Conservation (phyloP, 2,888 invertebrate species). For the Drosophila anomelani region DNA sequence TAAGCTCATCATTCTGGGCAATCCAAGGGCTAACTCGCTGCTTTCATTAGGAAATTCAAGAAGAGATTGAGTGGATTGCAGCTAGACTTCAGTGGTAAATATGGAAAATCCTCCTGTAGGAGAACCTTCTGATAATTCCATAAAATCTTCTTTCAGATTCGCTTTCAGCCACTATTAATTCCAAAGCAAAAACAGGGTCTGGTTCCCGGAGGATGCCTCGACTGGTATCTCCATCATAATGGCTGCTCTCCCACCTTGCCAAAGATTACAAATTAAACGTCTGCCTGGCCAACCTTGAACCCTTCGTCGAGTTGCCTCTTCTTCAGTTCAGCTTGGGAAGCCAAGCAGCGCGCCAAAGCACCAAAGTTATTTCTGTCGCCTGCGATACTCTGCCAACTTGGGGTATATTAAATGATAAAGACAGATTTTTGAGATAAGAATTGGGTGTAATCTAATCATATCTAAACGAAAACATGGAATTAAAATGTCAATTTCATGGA, state of each 20-base stretch:
- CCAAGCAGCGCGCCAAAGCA: slow-evolving; percentile 14
- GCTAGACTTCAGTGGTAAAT: neutral
- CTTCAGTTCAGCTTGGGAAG: slow-evolving; percentile 52
- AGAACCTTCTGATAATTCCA: neutral
- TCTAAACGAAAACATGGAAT: neutral
- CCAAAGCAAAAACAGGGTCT: slow-evolving; percentile 9
- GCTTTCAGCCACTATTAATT: slow-evolving; percentile 4
- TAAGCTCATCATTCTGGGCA: slow-evolving; percentile 2
- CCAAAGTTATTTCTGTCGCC: slow-evolving; percentile 49
- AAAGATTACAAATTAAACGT: slow-evolving; percentile 57
- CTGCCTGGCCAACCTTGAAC: slow-evolving; percentile 66
- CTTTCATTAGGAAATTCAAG: slow-evolving; percentile 6
- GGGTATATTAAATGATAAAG: neutral
- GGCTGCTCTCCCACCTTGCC: slow-evolving; percentile 34
- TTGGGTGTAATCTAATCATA: slow-evolving; percentile 12
- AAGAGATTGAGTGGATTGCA: slow-evolving; percentile 14
- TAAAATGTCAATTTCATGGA: neutral
- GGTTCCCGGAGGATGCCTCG: neutral
- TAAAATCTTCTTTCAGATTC: slow-evolving; percentile 10
- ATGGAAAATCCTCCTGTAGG: neutral
- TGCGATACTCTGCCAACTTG: slow-evolving; percentile 10
- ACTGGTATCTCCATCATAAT: slow-evolving; percentile 25
- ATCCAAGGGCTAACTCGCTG: neutral
- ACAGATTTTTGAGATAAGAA: neutral
- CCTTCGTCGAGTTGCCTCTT: slow-evolving; percentile 57